These are phyloP conservation scores for Vultur gryphus DNA, from an alignment of 2,797 vertebrate species.

Conservation along the genomic window DNA sequence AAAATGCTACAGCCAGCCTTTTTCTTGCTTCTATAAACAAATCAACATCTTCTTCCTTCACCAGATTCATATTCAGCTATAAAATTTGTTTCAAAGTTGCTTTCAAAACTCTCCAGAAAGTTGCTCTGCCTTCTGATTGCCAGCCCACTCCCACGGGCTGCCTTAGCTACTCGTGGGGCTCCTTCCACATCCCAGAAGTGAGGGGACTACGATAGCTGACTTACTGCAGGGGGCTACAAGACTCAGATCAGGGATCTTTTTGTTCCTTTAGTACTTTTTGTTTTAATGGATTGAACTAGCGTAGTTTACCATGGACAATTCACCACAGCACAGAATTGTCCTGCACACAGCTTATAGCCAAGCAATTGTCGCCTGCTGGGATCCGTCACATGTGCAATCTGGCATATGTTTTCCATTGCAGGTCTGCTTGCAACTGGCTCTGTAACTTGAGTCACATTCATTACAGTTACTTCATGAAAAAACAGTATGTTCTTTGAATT, in stretches of 20 bases:
- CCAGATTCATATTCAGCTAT: constrained; percentile 3
- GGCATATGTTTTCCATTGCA: background rate
- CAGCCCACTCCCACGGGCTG: background rate
- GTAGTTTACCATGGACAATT: background rate
- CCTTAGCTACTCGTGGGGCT: accelerated
- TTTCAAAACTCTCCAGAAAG: constrained; percentile 13
- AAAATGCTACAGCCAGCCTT: background rate
- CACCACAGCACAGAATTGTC: background rate
- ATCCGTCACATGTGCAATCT: background rate
- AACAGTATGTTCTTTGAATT: background rate
- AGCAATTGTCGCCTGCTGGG: background rate
- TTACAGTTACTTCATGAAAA: background rate
- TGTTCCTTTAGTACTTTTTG: background rate
- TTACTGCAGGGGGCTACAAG: background rate
- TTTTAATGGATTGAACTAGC: background rate
- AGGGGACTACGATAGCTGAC: accelerated
- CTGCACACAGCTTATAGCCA: background rate
- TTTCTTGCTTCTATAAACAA: background rate
- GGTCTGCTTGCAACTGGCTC: background rate
- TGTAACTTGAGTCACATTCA: background rate
- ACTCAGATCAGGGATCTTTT: background rate
- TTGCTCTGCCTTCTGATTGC: background rate
- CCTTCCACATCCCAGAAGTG: background rate
- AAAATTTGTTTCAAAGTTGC: background rate
- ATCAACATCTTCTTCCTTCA: background rate